Evolutionary conservation across 2,888 invertebrate genomes (phyloP).

Genomic region (Megastigmus dorsalis): DNA sequence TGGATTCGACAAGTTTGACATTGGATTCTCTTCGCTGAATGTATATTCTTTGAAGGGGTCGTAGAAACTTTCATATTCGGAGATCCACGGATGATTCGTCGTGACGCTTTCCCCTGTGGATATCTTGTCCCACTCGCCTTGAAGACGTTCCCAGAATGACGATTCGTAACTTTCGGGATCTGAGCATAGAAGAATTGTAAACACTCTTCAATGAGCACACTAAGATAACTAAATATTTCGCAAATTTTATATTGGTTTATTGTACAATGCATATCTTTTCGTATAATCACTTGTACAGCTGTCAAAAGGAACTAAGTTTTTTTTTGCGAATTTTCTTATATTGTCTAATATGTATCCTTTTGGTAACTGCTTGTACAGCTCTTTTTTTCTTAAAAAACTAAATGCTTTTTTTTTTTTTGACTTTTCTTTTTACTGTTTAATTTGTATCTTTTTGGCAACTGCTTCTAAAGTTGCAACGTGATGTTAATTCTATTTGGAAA

Average conservation of each 20-base stretch:
- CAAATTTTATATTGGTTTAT: no score
- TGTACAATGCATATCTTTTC: no score
- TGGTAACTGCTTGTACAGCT: slow-evolving; percentile 20
- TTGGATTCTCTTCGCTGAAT: slow-evolving; percentile 90
- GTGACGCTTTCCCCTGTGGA: slow-evolving; percentile 77
- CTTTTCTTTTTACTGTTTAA: slow-evolving; percentile 45
- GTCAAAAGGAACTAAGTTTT: slow-evolving; percentile 6
- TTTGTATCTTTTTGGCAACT: slow-evolving; percentile 49
- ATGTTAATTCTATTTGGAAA: slow-evolving; percentile 54
- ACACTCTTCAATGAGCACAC: slow-evolving; percentile 12
- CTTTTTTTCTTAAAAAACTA: slow-evolving; percentile 47
- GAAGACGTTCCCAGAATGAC: slow-evolving; percentile 79
- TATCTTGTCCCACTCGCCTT: slow-evolving; percentile 87
- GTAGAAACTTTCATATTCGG: slow-evolving; percentile 80
- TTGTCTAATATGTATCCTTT: slow-evolving; percentile 42
- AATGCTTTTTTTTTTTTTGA: slow-evolving; percentile 36
- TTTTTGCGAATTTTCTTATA: slow-evolving; percentile 18
- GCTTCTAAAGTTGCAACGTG: slow-evolving; percentile 48
- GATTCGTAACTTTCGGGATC: slow-evolving; percentile 75
- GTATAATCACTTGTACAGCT: slow-evolving; percentile 1
- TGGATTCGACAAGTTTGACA: slow-evolving; percentile 85
- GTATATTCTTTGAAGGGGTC: slow-evolving; percentile 84
- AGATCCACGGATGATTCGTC: slow-evolving; percentile 82
- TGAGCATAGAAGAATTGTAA: slow-evolving; percentile 52
- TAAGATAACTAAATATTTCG: slow-evolving; percentile 8